Percentiles rank a stretch among this genome's conserved stretches.
Evolutionary conservation across 2,113 vertebrate species (phyloP).

Genomic region (Gulo gulo): DNA sequence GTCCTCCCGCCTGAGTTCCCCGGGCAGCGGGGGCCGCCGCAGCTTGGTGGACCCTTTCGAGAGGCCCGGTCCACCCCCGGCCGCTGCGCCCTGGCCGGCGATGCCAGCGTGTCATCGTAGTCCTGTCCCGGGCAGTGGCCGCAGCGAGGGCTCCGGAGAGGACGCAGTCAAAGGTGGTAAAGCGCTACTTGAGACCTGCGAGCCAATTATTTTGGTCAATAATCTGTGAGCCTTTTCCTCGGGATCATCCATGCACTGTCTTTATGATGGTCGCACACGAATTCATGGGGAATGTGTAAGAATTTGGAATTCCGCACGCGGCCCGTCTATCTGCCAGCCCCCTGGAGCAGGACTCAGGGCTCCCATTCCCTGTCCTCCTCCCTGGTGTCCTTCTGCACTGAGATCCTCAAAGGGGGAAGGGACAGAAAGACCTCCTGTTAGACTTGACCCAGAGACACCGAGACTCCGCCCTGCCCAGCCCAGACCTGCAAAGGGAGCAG

Average conservation of each 20-base stretch:
- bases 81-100: background rate
- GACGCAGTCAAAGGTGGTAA: background rate
- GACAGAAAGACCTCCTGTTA: fast-evolving
- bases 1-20: fast-evolving
- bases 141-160: background rate
- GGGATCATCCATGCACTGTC: background rate
- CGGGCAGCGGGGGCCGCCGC: background rate
- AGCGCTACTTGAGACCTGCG: background rate
- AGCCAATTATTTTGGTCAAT: background rate
- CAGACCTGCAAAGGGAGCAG: background rate
- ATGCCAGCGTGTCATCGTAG: background rate
- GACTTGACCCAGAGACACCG: fast-evolving
- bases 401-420: background rate
- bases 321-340: no score
- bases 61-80: slow-evolving; percentile 48
- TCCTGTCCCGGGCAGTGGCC: slow-evolving; percentile 39
- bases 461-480: background rate
- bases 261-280: background rate
- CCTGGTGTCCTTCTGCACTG: background rate
- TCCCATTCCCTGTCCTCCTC: no score
- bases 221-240: background rate
- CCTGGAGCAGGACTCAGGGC: background rate
- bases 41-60: slow-evolving; percentile 54
- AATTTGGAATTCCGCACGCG: background rate
- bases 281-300: background rate